These are phyloP conservation scores for Numenius arquata DNA, from an alignment of 2,113 vertebrate species.

Conservation along the genomic window DNA sequence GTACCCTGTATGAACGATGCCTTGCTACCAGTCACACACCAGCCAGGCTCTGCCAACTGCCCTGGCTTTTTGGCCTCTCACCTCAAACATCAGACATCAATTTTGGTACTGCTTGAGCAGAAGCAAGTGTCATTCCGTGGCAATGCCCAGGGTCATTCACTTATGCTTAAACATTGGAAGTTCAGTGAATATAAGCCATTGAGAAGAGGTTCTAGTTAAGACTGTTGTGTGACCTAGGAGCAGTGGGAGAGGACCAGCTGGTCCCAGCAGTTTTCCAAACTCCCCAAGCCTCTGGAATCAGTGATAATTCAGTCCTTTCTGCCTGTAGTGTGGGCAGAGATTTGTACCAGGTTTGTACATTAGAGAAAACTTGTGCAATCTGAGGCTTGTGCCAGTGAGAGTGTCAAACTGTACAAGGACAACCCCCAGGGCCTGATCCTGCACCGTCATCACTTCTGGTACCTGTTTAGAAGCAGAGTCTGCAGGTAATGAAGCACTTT, in stretches of 20 bases:
- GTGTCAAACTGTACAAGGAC: neutral
- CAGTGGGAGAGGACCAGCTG: neutral
- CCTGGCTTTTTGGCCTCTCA: neutral
- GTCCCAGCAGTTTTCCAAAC: neutral
- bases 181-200: neutral
- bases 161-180: neutral
- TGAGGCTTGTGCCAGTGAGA: neutral
- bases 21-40: rapidly evolving
- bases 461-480: neutral
- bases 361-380: neutral
- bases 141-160: neutral
- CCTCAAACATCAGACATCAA: neutral
- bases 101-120: neutral
- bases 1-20: neutral
- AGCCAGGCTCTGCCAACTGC: neutral
- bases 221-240: neutral
- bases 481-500: neutral
- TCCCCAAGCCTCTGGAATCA: neutral
- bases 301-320: neutral
- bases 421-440: neutral
- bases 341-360: neutral
- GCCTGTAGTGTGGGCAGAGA: neutral
- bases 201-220: neutral
- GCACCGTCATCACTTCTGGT: neutral
- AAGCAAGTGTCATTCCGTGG: neutral